These are phyloP conservation scores for Macropis europaea DNA, from an alignment of 2,888 invertebrate species.

Conservation along the genomic window DNA sequence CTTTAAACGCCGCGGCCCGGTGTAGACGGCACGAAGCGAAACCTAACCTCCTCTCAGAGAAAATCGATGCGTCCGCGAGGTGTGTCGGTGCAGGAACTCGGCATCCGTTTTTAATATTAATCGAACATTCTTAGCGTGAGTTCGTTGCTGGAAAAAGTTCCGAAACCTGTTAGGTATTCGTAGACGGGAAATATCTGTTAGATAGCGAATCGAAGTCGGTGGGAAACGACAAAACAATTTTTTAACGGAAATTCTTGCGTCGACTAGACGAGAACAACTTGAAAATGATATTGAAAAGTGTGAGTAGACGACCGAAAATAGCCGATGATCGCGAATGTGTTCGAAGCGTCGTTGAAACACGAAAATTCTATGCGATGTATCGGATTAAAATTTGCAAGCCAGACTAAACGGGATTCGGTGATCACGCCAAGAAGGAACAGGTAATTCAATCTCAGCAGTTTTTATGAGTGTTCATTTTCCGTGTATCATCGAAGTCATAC, in stretches of 20 bases:
- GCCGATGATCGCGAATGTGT: conserved; percentile 21
- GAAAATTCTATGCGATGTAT: conserved; percentile 23
- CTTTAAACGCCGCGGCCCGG: too few species aligned
- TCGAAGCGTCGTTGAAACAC: conserved; percentile 15
- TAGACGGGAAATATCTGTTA: not conserved
- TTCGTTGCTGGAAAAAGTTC: not conserved
- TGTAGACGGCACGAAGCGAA: not conserved
- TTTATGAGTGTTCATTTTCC: not conserved
- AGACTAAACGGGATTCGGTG: conserved; percentile 39
- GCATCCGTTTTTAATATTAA: not conserved
- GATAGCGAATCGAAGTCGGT: not conserved
- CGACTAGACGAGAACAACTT: not conserved
- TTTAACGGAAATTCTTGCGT: not conserved
- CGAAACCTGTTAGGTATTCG: not conserved
- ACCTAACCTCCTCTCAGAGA: conserved; percentile 26
- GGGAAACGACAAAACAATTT: not conserved
- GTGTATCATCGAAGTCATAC: too few species aligned
- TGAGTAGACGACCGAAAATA: conserved; percentile 10
- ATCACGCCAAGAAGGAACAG: conserved; percentile 13
- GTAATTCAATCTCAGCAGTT: conserved; percentile 26
- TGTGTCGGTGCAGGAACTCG: conserved; percentile 7
- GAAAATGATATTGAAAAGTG: conserved; percentile 40
- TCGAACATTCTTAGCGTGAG: not conserved
- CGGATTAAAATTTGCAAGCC: conserved; percentile 51
- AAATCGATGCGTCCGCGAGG: conserved; percentile 37